Base-by-base conservation (phyloP, 2,888 invertebrate genomes). In the Cantharis flavilabris region DNA sequence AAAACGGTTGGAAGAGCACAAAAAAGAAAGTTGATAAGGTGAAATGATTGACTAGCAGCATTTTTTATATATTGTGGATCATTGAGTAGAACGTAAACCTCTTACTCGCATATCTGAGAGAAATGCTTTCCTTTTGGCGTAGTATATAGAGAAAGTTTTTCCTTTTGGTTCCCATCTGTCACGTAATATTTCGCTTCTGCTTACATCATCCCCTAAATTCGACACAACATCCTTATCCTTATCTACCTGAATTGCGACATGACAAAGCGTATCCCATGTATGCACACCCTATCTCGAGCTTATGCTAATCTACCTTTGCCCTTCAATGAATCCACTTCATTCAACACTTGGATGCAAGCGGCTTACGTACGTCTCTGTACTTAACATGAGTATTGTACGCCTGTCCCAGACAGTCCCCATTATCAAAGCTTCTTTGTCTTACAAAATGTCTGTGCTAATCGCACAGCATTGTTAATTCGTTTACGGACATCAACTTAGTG, bases 391-490 rank as follows among this genome's bases (percentile, higher is more conserved):
- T 84, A 87, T 87, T 87, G 86, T 87, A 84, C 84, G 85, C 84
- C 87, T 87, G 87, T 88, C 87, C 87, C 80, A 82, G 82, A 84
- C 88, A 88, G 87, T 83, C 83, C 82, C 83, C 81, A 85, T 84
- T 86, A 86, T 86, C 86, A 84, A 83, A 80, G 80, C 77, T 80
- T 84, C 87, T 88, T 87, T 88, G 87, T 88, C 87, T 87, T 86
- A 86, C 84, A 83, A 85, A 83, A 85, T 80, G 83, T 86, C 85
- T 84, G 87, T 86, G 87, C 85, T 88, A 87, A 88, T 88, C 86
- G 86, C 83, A 81, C 82, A 80, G 85, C 82, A 86, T 87, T 87
- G 87, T 87, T 82, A 82, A 81, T 81, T 82, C 83, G 83, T 83
- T 82, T 83, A 80, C 82, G 85, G 83, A 83, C 83, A 82, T 81